Evolutionary conservation across 2,113 vertebrate species (phyloP).

Genomic region (Hiodon tergisus): DNA sequence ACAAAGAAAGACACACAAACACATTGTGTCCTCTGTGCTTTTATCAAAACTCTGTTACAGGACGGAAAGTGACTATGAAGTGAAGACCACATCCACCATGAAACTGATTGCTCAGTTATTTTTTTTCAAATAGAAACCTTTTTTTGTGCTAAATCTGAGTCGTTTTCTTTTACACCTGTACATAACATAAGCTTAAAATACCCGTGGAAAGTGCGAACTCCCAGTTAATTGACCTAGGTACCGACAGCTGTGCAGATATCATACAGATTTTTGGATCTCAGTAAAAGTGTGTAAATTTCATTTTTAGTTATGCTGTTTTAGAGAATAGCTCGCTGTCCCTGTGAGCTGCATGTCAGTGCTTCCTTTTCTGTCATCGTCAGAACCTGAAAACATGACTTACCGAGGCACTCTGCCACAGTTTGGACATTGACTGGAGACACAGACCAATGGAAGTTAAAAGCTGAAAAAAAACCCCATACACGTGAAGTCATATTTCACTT

Average conservation of each 20-base stretch:
- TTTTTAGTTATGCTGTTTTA: too few species aligned
- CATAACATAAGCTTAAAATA: background rate
- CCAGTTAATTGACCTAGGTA: background rate
- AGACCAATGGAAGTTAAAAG: too few species aligned
- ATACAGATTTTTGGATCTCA: background rate
- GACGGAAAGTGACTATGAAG: background rate
- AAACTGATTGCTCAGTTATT: conserved; percentile 1
- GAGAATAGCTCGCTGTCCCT: too few species aligned
- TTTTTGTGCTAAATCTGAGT: background rate
- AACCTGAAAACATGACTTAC: too few species aligned
- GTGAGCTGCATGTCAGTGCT: too few species aligned
- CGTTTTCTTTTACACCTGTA: background rate
- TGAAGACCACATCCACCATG: conserved; percentile 16
- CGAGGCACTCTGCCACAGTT: too few species aligned
- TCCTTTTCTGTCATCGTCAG: too few species aligned
- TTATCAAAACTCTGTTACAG: conserved; percentile 2
- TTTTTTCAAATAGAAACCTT: background rate
- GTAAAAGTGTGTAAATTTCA: too few species aligned
- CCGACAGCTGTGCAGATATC: background rate
- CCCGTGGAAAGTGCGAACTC: background rate
- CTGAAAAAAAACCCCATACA: too few species aligned
- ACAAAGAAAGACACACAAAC: background rate
- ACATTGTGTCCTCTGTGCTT: background rate
- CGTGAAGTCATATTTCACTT: too few species aligned
- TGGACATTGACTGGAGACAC: too few species aligned